Base-by-base conservation (phyloP, 35 echinoderm and acorn worm species). In the Eucidaris tribuloides region DNA sequence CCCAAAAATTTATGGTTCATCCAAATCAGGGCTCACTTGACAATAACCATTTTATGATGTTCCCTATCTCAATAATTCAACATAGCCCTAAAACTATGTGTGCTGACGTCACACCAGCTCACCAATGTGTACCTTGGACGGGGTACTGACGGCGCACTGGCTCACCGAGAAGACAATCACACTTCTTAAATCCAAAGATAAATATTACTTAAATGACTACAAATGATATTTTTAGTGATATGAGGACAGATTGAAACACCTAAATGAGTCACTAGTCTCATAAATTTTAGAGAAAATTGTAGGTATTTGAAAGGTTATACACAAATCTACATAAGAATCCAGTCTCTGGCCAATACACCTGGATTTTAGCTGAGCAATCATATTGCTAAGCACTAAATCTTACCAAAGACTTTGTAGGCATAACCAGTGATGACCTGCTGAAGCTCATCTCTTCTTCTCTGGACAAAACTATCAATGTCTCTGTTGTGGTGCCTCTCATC, bases 381-480 rank as follows among this genome's bases (percentile, higher is more conserved):
- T n/a, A 11, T n/a, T n/a, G 9, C n/a, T 52, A n/a, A 52, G n/a
- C n/a, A n/a, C n/a, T n/a, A 68, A 68, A 18, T 42, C 68, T 74
- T 4, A 74, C 68, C 68, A 74, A 42, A 74, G 2, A 74, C 41
- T 74, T 44, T 74, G 40, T 42, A 74, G 68, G 68, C 29, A 74
- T 74, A 74, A n/a, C 35, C 68, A 44, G 68, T 41, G 37, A 74
- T 74, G 19, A 74, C 44, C 41, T 42, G 29, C 25, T 44, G 34
- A n/a, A 74, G 24, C 9, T 74, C 68, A 2, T 38, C 41, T 74
- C 68, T 74, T 40, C 30, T 74, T 44, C 25, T 40, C 11, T 20
- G 68, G 44, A 74, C 68, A 44, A 74, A 80, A 15, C 7, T 56
- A 80, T 80, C 45, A 30, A 80, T 80, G 30, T 80, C 24, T 45